Evolutionary conservation across 2,888 invertebrate species (phyloP).

Genomic region (Cheilosia scutellata): DNA sequence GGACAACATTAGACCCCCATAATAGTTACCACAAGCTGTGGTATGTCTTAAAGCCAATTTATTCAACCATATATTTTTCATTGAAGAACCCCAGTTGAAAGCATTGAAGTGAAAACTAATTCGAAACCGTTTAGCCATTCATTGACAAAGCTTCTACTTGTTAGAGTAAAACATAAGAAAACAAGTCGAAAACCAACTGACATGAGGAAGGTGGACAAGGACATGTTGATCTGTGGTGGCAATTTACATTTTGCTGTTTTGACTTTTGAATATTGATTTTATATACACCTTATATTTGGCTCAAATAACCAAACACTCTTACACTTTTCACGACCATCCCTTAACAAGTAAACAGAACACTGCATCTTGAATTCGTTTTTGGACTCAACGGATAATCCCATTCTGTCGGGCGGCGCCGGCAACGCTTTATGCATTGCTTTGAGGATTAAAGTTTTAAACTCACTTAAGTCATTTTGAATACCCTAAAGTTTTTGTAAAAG

Average conservation of each 20-base stretch:
- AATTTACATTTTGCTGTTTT: no score
- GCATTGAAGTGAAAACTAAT: not conserved
- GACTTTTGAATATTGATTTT: no score
- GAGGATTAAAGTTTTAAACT: slow-evolving; percentile 29
- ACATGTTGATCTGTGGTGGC: no score
- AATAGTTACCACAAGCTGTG: not conserved
- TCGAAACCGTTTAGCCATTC: not conserved
- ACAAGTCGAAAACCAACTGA: no score
- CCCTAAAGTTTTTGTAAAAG: not conserved
- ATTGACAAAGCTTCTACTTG: not conserved
- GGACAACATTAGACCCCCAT: not conserved
- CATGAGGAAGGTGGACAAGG: no score
- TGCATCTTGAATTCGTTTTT: not conserved
- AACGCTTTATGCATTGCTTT: not conserved
- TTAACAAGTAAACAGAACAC: not conserved
- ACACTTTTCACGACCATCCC: no score
- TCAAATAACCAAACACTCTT: no score
- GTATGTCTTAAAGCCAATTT: not conserved
- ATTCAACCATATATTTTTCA: slow-evolving; percentile 5
- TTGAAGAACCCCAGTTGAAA: not conserved
- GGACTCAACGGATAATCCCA: not conserved
- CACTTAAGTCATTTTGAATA: slow-evolving; percentile 6
- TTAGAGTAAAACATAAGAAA: no score
- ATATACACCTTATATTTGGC: no score
- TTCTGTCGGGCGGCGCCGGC: not conserved